Evolutionary conservation across 1,140 invertebrate genomes (phyloP).

Genomic region (Rhagoletis pomonella): DNA sequence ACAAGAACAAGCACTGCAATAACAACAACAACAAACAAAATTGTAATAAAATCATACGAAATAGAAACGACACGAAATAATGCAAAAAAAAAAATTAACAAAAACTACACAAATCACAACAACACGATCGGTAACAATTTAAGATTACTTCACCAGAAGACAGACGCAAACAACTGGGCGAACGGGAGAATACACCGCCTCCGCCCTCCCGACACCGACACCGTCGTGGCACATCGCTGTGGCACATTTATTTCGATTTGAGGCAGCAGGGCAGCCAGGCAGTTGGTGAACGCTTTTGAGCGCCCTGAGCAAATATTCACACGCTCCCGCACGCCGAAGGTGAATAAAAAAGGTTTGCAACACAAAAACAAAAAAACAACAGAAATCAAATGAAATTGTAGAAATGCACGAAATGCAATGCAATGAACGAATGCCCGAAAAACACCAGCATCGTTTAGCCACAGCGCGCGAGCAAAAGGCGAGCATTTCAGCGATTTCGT

Average conservation of each 20-base stretch:
- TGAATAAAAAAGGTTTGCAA: constrained; percentile 20
- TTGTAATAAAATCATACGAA: no score
- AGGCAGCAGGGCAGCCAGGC: background rate
- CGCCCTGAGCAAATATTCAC: constrained; percentile 48
- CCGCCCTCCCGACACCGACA: background rate
- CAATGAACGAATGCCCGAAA: constrained; percentile 11
- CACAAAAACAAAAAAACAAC: background rate
- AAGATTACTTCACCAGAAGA: constrained; percentile 44
- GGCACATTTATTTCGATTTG: constrained; percentile 1
- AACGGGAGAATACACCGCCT: background rate
- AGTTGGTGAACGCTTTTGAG: background rate
- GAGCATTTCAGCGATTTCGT: constrained; percentile 25
- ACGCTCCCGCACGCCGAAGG: constrained; percentile 47
- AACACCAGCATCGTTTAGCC: background rate
- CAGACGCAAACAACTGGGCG: background rate
- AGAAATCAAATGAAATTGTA: constrained; percentile 52
- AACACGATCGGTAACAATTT: constrained; percentile 45
- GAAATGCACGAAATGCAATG: constrained; percentile 47
- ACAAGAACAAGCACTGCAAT: background rate
- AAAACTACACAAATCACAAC: constrained; percentile 20
- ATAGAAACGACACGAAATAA: background rate
- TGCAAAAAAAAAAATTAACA: background rate
- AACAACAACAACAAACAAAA: background rate
- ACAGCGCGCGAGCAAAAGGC: background rate
- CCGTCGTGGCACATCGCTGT: background rate